Evolutionary conservation across 2,113 vertebrate species (phyloP), one percentile per base, ranked within the genome.

Genomic region (Trinectes maculatus): DNA sequence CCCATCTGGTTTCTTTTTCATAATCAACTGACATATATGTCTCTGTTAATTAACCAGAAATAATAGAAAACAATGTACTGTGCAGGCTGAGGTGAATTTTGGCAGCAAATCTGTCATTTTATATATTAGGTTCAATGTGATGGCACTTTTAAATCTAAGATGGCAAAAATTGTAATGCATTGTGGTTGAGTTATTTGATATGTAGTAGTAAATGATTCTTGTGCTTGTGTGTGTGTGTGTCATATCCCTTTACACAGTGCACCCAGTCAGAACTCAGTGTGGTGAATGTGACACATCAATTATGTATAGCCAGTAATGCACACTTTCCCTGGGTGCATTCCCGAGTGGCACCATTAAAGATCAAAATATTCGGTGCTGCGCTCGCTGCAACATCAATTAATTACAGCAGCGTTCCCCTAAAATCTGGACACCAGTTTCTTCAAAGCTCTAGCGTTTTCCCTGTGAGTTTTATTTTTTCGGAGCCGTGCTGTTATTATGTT

Each of bases 291-390:
- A 66, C 49, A 21, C 71, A 90, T 92, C 64, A 86, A 91, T 91
- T 88, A 92, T 93, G 74, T 37, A 92, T 74, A 42, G 16, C 43
- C 71, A 82, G 91, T 89, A 90, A 89, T 86, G 86, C 83, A 87
- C 80, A 88, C 88, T 86, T 89, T 85, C 77, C 80, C 80, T 75
- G 57, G 79, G 65, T 64, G 66, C 33, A 53, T 60, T 59, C 72
- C 64, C 56, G 37, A 77, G 78, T 56, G 72, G 42, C 76, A 58
- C 59, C 62, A 80, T 77, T 82, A 79, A 77, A 78, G 58, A 80
- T 61, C 59, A 86, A 83, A 85, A 84, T 72, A 84, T 69, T 76
- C 63, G 65, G 1, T 61, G 40, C 62, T 52, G 36, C 19, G 10
- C 56, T 84, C 47, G 21, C 69, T 29, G 59, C 28, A 42, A 65